Conservation (phyloP, 2,797 vertebrate genomes). For the Silurus aristotelis region DNA sequence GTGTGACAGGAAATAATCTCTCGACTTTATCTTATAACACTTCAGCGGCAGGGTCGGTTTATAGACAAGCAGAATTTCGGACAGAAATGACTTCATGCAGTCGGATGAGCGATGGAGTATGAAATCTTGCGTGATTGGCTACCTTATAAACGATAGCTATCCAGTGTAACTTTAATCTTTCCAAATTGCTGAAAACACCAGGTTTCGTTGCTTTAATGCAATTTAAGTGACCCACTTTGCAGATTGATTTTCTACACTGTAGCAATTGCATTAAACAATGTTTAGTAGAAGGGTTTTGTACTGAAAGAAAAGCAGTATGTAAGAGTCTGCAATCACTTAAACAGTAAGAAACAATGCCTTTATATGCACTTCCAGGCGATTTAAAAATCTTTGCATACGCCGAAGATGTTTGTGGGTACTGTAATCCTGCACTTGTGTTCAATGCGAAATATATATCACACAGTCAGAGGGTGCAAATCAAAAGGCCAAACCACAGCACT, state of each 20-base stretch:
- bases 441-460: slow-evolving; percentile 7
- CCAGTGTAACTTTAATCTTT: slow-evolving; percentile 12
- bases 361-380: not conserved
- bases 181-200: slow-evolving; percentile 24
- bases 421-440: not conserved
- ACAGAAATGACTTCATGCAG: slow-evolving; percentile 3
- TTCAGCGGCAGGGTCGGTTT: not conserved
- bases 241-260: slow-evolving; percentile 24
- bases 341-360: not conserved
- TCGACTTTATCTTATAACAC: not conserved
- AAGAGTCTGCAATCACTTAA: not conserved
- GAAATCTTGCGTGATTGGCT: not conserved
- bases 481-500: slow-evolving; percentile 44
- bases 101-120: not conserved
- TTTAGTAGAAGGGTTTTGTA: not conserved
- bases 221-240: slow-evolving; percentile 15
- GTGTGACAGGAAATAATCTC: not conserved
- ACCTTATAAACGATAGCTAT: not conserved
- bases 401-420: not conserved
- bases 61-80: not conserved
- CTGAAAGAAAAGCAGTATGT: slow-evolving; percentile 3
- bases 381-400: not conserved
- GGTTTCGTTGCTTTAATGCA: not conserved
- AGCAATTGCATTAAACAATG: slow-evolving; percentile 14
- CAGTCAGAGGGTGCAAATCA: slow-evolving; percentile 1